These are phyloP conservation scores for Kryphioiulus occultus DNA, from an alignment of 2,888 invertebrate species.

Conservation along the genomic window DNA sequence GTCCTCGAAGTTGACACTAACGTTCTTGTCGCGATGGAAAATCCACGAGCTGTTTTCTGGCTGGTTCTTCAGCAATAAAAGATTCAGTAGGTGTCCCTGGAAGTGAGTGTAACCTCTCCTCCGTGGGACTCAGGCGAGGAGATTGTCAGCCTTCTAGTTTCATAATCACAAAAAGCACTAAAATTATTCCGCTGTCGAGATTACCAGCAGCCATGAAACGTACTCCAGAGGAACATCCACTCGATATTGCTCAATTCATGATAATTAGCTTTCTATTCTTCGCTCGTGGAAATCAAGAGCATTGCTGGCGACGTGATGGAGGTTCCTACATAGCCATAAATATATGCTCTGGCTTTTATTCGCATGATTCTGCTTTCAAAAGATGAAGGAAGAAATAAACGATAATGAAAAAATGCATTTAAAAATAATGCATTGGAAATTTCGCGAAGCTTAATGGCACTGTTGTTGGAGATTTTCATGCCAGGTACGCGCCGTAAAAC, in stretches of 20 bases:
- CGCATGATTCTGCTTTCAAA: not conserved
- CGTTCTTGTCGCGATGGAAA: not conserved
- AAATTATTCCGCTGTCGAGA: slow-evolving; percentile 5
- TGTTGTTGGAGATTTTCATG: not conserved
- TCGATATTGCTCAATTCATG: slow-evolving; percentile 5
- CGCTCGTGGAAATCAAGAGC: not conserved
- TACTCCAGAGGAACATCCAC: not conserved
- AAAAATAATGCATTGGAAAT: not conserved
- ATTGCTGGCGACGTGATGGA: not conserved
- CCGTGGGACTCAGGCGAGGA: not conserved
- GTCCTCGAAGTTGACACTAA: not conserved
- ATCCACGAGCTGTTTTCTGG: not conserved
- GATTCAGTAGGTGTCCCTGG: not conserved
- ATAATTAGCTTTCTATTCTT: not conserved
- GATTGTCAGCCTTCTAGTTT: not conserved
- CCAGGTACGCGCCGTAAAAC: too few relatives aligned
- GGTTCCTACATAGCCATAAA: not conserved
- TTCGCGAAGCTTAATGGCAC: not conserved
- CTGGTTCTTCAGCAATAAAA: not conserved
- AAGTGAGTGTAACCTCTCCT: not conserved
- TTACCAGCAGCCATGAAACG: not conserved
- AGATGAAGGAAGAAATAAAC: not conserved
- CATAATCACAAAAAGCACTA: not conserved
- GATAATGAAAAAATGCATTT: not conserved
- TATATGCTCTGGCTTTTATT: not conserved